Conservation (phyloP, 2,888 invertebrate species). For the Erynnis tages region DNA sequence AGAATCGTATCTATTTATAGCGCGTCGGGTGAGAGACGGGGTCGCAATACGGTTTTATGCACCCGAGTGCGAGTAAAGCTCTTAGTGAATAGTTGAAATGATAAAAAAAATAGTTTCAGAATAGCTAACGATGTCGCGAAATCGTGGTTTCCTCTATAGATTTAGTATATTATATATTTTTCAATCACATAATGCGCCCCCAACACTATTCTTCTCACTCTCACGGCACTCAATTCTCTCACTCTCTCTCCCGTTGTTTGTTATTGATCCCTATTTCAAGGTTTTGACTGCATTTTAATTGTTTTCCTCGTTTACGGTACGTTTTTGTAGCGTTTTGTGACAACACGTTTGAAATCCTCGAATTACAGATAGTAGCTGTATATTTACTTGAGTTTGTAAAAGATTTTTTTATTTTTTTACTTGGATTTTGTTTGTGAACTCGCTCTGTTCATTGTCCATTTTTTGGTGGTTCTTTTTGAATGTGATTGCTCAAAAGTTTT, state of each 20-base stretch:
- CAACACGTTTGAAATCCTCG: conserved; percentile 45
- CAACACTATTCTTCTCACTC: conserved; percentile 34
- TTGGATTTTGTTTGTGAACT: conserved; percentile 36
- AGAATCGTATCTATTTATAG: conserved; percentile 34
- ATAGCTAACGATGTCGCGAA: conserved; percentile 48
- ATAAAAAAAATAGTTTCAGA: conserved; percentile 54
- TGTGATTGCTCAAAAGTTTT: conserved; percentile 73
- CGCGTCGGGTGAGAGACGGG: not conserved
- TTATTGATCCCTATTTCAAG: conserved; percentile 29
- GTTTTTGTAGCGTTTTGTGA: conserved; percentile 46
- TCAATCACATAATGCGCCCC: conserved; percentile 55
- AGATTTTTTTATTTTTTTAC: conserved; percentile 33
- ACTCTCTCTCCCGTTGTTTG: conserved; percentile 8
- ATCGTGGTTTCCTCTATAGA: conserved; percentile 49
- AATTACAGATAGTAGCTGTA: conserved; percentile 32
- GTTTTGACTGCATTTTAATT: conserved; percentile 37
- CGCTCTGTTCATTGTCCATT: conserved; percentile 52
- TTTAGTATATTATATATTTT: conserved; percentile 39
- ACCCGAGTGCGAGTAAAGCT: conserved; percentile 42
- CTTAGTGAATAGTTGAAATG: conserved; percentile 41
- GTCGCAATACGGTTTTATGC: conserved; percentile 32
- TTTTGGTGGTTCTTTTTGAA: conserved; percentile 55
- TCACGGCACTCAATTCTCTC: conserved; percentile 34
- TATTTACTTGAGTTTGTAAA: conserved; percentile 23
- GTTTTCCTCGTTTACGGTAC: conserved; percentile 38